Evolutionary conservation across 2,113 vertebrate species (phyloP), one percentile per base, ranked within the genome.

Genomic region (Amia ocellicauda): DNA sequence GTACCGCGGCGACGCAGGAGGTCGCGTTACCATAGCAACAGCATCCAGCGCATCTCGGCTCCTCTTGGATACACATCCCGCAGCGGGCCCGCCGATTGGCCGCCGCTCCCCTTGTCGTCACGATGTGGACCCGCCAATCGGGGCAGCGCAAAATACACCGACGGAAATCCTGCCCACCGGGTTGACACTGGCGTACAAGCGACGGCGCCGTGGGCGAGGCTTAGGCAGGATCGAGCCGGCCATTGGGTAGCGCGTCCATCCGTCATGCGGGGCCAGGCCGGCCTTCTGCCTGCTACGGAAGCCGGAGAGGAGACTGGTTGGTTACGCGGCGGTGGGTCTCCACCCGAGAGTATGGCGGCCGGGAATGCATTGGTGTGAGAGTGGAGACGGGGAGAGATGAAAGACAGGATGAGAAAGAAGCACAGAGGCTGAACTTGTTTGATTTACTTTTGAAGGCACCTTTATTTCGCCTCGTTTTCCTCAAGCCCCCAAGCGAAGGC

Each of bases 321-420:
- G 77, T 77, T 78, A 67, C 74, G 74, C 77, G 79, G 80, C 72
- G 71, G 82, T 74, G 80, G 81, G 79, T 86, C 85, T 84, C 86
- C 85, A 77, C 83, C 88, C 85, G 86, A 85, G 79, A 88, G 83
- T 83, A 89, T 89, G 88, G 86, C 86, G 82, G 76, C 77, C 70
- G 69, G 67, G 74, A 65, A 69, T 54, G 76, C 69, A 50, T 67
- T 26, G 78, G 82, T 71, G 68, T 76, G 75, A 72, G 70, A 64
- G 51, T 78, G 67, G 76, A 60, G 40, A 65, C 60, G 52, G 60
- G 57, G 68, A 70, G 76, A 67, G 68, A 53, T 52, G 74, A 65
- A 67, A 50, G 78, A 71, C 67, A 78, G 71, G 78, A 67, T 78
- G 69, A 79, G 72, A 60, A 65, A 29, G 74, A 75, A 73, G 72